A percentile compares a stretch with the other conserved stretches of the same genome.
Conservation (phyloP, 2,797 vertebrate genomes). For the Nyctalus aviator region DNA sequence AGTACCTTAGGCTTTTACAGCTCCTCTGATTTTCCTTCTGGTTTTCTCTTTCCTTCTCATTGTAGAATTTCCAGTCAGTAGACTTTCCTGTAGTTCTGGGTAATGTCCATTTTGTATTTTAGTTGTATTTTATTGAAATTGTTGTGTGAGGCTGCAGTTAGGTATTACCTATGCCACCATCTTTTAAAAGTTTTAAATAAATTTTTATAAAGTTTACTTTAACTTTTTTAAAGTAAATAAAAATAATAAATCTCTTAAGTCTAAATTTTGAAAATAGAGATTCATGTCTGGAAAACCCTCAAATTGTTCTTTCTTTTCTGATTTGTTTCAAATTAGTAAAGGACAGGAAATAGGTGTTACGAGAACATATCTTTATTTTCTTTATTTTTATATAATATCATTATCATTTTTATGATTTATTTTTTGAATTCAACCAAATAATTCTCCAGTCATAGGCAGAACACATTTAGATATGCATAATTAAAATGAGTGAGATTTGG, state of each 20-base stretch:
- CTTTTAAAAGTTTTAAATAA: not conserved
- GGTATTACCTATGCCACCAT: no score
- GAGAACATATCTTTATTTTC: not conserved
- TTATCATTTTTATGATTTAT: not conserved
- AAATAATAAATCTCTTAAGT: not conserved
- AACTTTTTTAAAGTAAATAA: slow-evolving; percentile 38
- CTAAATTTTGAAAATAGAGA: not conserved
- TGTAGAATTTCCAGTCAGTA: no score
- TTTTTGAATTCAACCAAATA: not conserved
- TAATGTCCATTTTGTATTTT: no score
- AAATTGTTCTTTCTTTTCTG: not conserved
- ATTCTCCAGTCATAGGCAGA: not conserved
- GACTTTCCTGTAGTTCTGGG: no score
- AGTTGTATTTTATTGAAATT: no score
- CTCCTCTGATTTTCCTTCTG: no score
- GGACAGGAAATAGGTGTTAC: not conserved
- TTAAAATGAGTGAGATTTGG: not conserved
- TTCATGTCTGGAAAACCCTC: not conserved
- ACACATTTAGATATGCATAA: not conserved
- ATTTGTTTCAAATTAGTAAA: not conserved
- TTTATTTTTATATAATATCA: not conserved
- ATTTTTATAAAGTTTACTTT: not conserved
- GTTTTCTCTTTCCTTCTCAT: no score
- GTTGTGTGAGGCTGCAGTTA: no score
- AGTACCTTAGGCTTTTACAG: no score